phyloP scores from a whole-genome alignment of 2,888 invertebrate species.

The Choristoneura rosaceana region DNA sequence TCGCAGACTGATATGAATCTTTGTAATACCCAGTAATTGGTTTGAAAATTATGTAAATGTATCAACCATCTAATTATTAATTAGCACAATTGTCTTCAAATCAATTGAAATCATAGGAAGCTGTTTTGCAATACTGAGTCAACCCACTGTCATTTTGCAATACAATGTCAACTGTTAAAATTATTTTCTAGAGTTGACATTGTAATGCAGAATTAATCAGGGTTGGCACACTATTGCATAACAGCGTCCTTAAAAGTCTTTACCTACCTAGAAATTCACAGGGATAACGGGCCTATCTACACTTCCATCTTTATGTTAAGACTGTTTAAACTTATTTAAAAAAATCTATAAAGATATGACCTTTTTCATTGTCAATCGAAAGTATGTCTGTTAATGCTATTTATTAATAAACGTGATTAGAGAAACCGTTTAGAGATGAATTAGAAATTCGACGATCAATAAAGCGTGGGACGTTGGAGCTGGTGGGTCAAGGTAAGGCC shows the following conservation, averaged over 20 bases:
- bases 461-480: not conserved
- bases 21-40: conserved; percentile 13
- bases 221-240: too few species aligned
- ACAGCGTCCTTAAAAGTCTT: not conserved
- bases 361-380: too few species aligned
- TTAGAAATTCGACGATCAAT: conserved; percentile 20
- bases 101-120: not conserved
- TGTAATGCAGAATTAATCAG: too few species aligned
- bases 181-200: too few species aligned
- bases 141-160: too few species aligned
- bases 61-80: not conserved
- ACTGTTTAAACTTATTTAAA: too few species aligned
- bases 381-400: too few species aligned
- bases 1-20: conserved; percentile 12
- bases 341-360: too few species aligned
- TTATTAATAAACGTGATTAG: not conserved
- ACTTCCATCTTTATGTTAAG: too few species aligned
- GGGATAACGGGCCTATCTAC: not conserved
- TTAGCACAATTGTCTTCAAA: not conserved
- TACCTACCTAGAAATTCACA: not conserved
- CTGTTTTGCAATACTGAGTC: too few species aligned
- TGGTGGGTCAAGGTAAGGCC: conserved; percentile 24
- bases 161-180: too few species aligned
- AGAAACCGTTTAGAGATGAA: not conserved
- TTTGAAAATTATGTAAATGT: not conserved